Percentiles rank a stretch among this genome's conserved stretches.
phyloP scores from a whole-genome alignment of 2,888 invertebrate species.

The Ectemnius continuus region DNA sequence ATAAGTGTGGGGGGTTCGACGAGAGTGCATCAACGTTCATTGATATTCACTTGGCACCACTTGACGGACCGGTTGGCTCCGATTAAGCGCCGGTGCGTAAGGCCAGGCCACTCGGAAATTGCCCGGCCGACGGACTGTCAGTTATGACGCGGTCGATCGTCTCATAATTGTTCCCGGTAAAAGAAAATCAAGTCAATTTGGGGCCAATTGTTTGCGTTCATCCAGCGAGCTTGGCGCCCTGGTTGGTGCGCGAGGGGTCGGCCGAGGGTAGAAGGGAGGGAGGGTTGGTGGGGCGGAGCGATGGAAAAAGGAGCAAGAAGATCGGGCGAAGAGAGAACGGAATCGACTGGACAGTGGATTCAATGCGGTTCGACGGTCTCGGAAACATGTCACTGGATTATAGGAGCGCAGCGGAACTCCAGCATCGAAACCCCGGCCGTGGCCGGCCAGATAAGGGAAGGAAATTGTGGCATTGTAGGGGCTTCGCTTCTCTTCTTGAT shows the following conservation, averaged over 20 bases:
- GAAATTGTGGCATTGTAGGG: slow-evolving; percentile 3
- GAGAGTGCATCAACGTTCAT: slow-evolving; percentile 14
- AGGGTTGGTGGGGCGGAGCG: slow-evolving; percentile 6
- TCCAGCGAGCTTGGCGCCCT: slow-evolving; percentile 1
- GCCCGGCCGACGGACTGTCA: slow-evolving; percentile 40
- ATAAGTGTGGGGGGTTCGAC: background rate
- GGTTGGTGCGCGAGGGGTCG: background rate
- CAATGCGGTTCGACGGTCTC: slow-evolving; percentile 23
- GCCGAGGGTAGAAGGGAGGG: background rate
- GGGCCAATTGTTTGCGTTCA: slow-evolving; percentile 43
- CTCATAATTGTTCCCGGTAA: slow-evolving; percentile 52
- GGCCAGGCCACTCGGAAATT: slow-evolving; percentile 16
- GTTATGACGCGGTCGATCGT: slow-evolving; percentile 31
- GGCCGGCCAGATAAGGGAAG: background rate
- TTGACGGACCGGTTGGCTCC: too few relatives aligned
- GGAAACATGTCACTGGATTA: slow-evolving; percentile 11
- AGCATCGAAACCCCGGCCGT: slow-evolving; percentile 12
- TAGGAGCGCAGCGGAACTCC: slow-evolving; percentile 7
- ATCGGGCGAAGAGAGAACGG: slow-evolving; percentile 7
- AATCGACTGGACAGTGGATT: slow-evolving; percentile 35
- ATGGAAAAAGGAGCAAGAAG: slow-evolving; percentile 28
- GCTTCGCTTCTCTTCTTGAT: background rate
- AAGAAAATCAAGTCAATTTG: slow-evolving; percentile 52
- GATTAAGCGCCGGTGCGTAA: background rate
- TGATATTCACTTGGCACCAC: background rate